A percentile compares a stretch with the other conserved stretches of the same genome.
Conservation (phyloP, 1,140 invertebrate genomes). For the Coboldia fuscipes region DNA sequence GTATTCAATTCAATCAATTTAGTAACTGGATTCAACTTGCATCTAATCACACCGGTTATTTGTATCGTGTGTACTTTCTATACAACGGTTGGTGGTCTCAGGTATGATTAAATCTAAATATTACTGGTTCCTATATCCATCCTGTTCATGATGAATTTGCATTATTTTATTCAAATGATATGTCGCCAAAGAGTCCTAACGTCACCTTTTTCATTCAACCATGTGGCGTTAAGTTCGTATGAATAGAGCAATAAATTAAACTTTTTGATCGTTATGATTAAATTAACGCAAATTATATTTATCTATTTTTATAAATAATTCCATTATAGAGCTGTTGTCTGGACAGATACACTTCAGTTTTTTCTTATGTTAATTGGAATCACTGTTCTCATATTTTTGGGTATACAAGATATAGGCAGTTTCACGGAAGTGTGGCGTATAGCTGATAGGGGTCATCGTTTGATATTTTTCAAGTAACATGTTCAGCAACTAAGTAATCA, state of each 20-base stretch:
- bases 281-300: no score
- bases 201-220: no score
- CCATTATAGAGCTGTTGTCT: constrained; percentile 58
- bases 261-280: no score
- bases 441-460: constrained; percentile 24
- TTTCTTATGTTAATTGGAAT: constrained; percentile 47
- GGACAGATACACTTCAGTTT: constrained; percentile 50
- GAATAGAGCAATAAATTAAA: no score
- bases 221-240: no score
- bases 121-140: no score
- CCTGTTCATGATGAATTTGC: no score
- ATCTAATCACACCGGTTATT: constrained; percentile 39
- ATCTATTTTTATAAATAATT: no score
- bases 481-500: background rate
- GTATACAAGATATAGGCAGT: constrained; percentile 37
- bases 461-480: constrained; percentile 32
- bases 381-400: constrained; percentile 37
- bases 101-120: no score
- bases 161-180: no score
- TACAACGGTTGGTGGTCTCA: constrained; percentile 27
- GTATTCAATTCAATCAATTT: constrained; percentile 14
- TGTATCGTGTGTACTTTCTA: constrained; percentile 62
- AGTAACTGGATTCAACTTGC: constrained; percentile 46
- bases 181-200: no score
- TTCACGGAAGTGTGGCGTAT: constrained; percentile 23